Conservation (phyloP, 2,113 vertebrate species). For the Brachirus orientalis region DNA sequence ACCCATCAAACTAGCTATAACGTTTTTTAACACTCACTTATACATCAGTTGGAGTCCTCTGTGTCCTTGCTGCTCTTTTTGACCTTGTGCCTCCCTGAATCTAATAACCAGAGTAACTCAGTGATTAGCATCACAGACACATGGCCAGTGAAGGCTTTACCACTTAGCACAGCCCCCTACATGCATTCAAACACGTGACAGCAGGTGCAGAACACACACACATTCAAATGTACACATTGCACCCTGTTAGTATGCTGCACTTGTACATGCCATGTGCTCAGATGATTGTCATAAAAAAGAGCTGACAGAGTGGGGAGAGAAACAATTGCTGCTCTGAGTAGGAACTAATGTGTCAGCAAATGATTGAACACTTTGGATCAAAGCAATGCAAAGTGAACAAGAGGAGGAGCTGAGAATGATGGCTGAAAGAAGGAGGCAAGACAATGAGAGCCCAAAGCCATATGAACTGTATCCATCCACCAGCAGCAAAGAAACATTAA, state of each 20-base stretch:
- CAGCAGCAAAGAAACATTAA: not conserved
- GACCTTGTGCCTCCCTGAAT: slow-evolving; percentile 37
- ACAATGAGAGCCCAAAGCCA: not conserved
- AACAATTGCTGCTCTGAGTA: not conserved
- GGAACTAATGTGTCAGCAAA: slow-evolving; percentile 34
- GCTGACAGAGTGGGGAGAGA: not conserved
- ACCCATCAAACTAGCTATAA: not conserved
- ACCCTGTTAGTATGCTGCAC: slow-evolving; percentile 1
- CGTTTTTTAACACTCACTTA: not conserved
- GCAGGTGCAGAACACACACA: slow-evolving; percentile 20
- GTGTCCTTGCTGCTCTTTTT: slow-evolving; percentile 11
- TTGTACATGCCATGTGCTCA: not conserved
- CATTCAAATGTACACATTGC: not conserved
- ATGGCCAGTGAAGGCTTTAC: slow-evolving; percentile 27
- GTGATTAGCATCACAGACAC: slow-evolving; percentile 45
- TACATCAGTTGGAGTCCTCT: not conserved
- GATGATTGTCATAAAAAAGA: not conserved
- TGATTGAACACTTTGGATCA: slow-evolving; percentile 38
- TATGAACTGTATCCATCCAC: not conserved
- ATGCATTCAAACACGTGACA: slow-evolving; percentile 25
- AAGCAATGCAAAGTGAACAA: not conserved
- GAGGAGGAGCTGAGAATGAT: not conserved
- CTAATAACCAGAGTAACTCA: slow-evolving; percentile 5
- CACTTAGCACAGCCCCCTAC: slow-evolving; percentile 15
- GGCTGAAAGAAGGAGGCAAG: no score